These are phyloP conservation scores for Odontocolon sp. DNA, from an alignment of 2,888 invertebrate genomes.

Conservation along the genomic window DNA sequence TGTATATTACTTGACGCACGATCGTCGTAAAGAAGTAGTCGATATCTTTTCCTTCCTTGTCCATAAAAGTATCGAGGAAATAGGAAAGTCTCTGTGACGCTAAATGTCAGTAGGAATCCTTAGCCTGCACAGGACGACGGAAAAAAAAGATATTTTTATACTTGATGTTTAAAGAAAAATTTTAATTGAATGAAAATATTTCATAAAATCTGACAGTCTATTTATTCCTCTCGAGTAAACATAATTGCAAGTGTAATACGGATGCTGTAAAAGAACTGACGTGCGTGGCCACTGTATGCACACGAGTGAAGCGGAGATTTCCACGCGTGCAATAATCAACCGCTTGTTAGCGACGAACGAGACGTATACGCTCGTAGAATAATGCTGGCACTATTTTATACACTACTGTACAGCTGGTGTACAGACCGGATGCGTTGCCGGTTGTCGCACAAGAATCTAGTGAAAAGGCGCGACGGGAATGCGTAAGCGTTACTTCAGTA, in stretches of 20 bases:
- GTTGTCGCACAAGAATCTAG: constrained; percentile 42
- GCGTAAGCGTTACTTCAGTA: constrained; percentile 30
- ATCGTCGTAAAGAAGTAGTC: constrained; percentile 36
- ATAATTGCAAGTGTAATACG: constrained; percentile 23
- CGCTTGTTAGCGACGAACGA: constrained; percentile 43
- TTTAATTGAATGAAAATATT: neutral
- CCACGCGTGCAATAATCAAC: constrained; percentile 44
- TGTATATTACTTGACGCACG: constrained; percentile 1
- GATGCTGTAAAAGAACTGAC: neutral
- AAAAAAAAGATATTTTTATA: neutral
- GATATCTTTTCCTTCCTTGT: constrained; percentile 54
- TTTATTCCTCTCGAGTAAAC: neutral
- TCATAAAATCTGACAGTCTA: neutral
- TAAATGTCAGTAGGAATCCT: neutral
- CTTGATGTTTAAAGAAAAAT: too few species aligned
- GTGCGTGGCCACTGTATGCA: constrained; percentile 1
- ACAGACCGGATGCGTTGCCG: constrained; percentile 48
- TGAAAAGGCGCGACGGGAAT: constrained; percentile 54
- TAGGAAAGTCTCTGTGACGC: too few species aligned
- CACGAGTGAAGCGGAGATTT: constrained; percentile 23
- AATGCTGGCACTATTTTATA: too few species aligned
- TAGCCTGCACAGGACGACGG: neutral
- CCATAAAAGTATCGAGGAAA: constrained; percentile 58
- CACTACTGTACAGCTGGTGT: neutral
- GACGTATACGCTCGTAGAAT: too few species aligned